phyloP scores from a whole-genome alignment of 1,140 invertebrate species.

The Hylaeus anthracinus region DNA sequence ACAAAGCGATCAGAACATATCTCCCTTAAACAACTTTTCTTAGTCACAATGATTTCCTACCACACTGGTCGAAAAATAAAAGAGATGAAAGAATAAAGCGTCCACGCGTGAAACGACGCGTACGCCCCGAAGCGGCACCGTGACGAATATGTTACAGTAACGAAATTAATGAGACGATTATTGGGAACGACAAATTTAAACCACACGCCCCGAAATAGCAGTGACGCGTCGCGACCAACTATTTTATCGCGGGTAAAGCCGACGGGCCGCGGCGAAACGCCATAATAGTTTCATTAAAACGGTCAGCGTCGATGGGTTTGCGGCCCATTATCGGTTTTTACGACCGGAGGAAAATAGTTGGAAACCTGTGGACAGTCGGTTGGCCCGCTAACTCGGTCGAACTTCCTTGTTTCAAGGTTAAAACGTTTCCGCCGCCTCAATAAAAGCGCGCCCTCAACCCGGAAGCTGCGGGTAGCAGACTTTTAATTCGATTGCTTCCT shows the following conservation, averaged over 20 bases:
- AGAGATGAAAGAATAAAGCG: too few species aligned
- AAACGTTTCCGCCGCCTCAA: background rate
- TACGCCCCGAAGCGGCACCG: too few species aligned
- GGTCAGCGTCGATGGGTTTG: conserved; percentile 2
- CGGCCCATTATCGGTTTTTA: conserved; percentile 34
- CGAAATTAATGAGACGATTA: conserved; percentile 42
- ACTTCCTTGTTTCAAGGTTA: background rate
- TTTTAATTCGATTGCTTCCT: background rate
- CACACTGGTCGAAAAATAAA: too few species aligned
- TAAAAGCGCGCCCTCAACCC: too few species aligned
- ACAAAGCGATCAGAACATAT: too few species aligned
- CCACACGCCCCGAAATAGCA: background rate
- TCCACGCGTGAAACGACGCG: too few species aligned
- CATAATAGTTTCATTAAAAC: conserved; percentile 45
- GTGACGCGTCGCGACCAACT: conserved; percentile 23
- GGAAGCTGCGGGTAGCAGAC: background rate
- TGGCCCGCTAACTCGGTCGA: background rate
- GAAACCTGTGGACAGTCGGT: background rate
- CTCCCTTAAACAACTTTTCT: too few species aligned
- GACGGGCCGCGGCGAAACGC: background rate
- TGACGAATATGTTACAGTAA: too few species aligned
- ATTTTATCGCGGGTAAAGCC: conserved; percentile 36
- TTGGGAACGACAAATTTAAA: conserved; percentile 30
- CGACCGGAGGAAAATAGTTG: conserved; percentile 4
- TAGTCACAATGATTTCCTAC: too few species aligned